These are phyloP conservation scores for Chaunax sp. DNA, from an alignment of 2,797 vertebrate species.

Conservation along the genomic window DNA sequence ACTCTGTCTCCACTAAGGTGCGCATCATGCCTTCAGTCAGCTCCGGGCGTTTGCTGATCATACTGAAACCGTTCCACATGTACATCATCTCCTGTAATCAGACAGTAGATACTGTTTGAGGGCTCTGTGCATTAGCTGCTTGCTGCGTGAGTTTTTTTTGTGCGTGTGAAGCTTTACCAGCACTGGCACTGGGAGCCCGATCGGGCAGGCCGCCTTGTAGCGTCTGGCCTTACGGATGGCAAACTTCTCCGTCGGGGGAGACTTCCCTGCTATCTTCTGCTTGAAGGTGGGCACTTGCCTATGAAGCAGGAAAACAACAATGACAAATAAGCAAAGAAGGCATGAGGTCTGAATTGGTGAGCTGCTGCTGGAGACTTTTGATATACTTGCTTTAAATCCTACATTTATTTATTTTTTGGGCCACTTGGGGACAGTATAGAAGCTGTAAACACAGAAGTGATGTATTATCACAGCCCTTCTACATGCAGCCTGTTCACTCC, in stretches of 20 bases:
- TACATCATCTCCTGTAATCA: conserved; percentile 90
- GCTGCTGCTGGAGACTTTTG: background rate
- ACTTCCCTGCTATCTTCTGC: conserved; percentile 91
- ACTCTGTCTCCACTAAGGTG: conserved; percentile 83
- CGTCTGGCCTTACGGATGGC: conserved; percentile 88
- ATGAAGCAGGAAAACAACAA: conserved; percentile 3
- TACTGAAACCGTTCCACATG: conserved; percentile 92
- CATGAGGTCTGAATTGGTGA: background rate
- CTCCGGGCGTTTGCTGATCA: conserved; percentile 83
- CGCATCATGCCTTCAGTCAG: conserved; percentile 85
- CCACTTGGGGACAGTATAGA: background rate
- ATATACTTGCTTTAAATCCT: no score
- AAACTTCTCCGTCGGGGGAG: conserved; percentile 90
- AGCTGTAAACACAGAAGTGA: background rate
- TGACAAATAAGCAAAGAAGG: background rate
- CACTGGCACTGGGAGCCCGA: conserved; percentile 83
- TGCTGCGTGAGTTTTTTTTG: background rate
- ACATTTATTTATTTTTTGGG: background rate
- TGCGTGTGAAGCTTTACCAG: conserved; percentile 76
- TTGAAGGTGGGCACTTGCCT: conserved; percentile 86
- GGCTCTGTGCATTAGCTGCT: no score
- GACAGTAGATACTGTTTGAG: background rate
- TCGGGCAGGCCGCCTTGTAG: conserved; percentile 76
- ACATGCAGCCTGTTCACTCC: no score
- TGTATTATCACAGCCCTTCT: no score